phyloP scores from a whole-genome alignment of 2,888 invertebrate species.

The Junonia oenone region DNA sequence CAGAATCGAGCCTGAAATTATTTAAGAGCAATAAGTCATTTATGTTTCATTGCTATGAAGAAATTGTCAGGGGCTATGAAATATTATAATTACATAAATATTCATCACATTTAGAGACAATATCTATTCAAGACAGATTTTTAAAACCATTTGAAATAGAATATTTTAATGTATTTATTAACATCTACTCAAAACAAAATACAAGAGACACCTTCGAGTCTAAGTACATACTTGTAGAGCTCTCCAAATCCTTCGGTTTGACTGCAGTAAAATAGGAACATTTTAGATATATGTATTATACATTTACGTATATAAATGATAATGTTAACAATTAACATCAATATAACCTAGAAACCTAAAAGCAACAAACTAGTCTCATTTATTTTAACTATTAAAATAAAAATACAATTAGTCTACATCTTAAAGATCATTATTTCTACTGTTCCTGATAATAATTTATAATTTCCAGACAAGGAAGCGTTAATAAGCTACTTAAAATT shows the following conservation, averaged over 20 bases:
- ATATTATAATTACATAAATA: constrained; percentile 2
- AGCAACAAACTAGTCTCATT: neutral
- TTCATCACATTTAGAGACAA: too few species aligned
- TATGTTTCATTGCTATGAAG: constrained; percentile 38
- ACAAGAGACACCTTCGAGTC: constrained; percentile 39
- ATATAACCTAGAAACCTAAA: neutral
- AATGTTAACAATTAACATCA: neutral
- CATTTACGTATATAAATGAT: neutral
- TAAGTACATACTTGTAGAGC: constrained; percentile 86
- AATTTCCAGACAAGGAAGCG: neutral
- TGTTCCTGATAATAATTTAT: neutral
- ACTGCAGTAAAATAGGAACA: constrained; percentile 60
- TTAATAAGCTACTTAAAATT: neutral
- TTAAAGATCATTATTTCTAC: neutral
- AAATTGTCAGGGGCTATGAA: constrained; percentile 36
- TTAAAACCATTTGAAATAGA: neutral
- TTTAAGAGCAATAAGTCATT: constrained; percentile 32
- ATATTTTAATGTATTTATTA: too few species aligned
- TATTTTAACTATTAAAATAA: neutral
- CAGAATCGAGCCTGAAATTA: constrained; percentile 91
- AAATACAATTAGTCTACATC: neutral
- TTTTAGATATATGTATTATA: neutral
- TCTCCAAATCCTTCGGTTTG: constrained; percentile 88
- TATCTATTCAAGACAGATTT: too few species aligned
- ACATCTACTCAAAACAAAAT: neutral